Evolutionary conservation across 2,888 invertebrate genomes (phyloP).

Genomic region (Troides helena): DNA sequence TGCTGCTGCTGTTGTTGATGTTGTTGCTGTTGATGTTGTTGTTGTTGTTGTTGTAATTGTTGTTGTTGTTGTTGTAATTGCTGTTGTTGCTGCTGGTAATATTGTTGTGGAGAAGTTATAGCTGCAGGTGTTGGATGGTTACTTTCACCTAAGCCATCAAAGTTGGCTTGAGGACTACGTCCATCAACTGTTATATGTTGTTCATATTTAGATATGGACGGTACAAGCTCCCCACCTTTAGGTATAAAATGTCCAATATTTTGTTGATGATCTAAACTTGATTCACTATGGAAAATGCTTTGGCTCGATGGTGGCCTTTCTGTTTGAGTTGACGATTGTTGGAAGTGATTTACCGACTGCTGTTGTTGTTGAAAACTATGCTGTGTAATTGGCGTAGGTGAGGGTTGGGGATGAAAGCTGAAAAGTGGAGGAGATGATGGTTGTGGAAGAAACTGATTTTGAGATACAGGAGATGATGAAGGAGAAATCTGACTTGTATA

Average conservation of each 20-base stretch:
- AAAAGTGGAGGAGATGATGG: constrained; percentile 65
- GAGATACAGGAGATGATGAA: constrained; percentile 45
- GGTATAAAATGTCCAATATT: constrained; percentile 76
- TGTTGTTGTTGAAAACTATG: constrained; percentile 57
- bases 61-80: constrained; percentile 51
- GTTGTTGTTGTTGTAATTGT: constrained; percentile 50
- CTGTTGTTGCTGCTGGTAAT: constrained; percentile 46
- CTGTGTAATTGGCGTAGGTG: constrained; percentile 49
- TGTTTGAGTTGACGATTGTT: constrained; percentile 59
- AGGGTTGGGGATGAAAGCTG: constrained; percentile 66
- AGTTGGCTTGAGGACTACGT: constrained; percentile 52
- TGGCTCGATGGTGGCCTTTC: constrained; percentile 50
- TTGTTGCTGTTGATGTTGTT: constrained; percentile 45
- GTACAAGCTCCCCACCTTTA: constrained; percentile 86
- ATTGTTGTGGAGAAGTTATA: constrained; percentile 36
- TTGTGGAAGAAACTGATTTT: constrained; percentile 66
- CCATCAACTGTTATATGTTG: constrained; percentile 85
- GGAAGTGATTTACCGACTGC: constrained; percentile 50
- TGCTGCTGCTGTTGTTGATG: constrained; percentile 56
- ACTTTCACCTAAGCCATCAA: constrained; percentile 50
- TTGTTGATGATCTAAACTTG: constrained; percentile 65
- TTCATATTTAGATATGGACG: constrained; percentile 88
- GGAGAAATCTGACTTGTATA: constrained; percentile 55
- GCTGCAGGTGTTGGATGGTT: constrained; percentile 41
- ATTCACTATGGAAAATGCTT: constrained; percentile 51